phyloP scores from a whole-genome alignment of 1,140 invertebrate genomes.

The Agrypnia vestita region DNA sequence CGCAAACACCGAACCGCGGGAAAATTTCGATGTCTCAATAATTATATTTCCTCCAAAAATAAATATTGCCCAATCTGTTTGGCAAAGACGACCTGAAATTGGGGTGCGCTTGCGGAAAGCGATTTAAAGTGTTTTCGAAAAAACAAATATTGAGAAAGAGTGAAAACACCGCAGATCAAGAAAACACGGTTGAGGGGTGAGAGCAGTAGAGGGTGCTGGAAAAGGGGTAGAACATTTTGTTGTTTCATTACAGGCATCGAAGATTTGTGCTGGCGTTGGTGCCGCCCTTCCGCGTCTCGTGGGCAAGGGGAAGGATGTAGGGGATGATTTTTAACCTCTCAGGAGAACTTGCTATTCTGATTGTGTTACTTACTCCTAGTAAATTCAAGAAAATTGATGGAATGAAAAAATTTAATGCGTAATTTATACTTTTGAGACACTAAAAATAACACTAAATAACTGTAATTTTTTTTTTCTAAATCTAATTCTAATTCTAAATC shows the following conservation, averaged over 20 bases:
- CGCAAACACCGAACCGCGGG: neutral
- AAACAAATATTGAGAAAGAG: slow-evolving; percentile 49
- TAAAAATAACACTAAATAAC: too few species aligned
- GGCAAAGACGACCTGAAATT: slow-evolving; percentile 40
- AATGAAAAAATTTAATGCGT: too few species aligned
- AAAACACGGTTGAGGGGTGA: slow-evolving; percentile 17
- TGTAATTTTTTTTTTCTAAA: too few species aligned
- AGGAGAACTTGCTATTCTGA: slow-evolving; percentile 26
- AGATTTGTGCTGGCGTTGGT: slow-evolving; percentile 55
- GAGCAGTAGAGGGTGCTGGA: neutral
- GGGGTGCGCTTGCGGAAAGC: slow-evolving; percentile 41
- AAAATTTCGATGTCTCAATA: slow-evolving; percentile 49
- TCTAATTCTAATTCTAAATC: too few species aligned
- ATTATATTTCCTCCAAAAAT: slow-evolving; percentile 47
- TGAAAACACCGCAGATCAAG: slow-evolving; percentile 6
- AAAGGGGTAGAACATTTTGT: slow-evolving; percentile 49
- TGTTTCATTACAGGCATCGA: slow-evolving; percentile 55
- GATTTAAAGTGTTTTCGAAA: slow-evolving; percentile 50
- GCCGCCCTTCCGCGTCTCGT: slow-evolving; percentile 34
- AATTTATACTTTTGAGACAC: too few species aligned
- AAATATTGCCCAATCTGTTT: slow-evolving; percentile 58
- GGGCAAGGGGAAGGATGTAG: slow-evolving; percentile 25
- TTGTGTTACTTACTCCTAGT: neutral
- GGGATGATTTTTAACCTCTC: slow-evolving; percentile 9
- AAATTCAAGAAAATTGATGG: too few species aligned